These are phyloP conservation scores for Lepus americanus DNA, from an alignment of 2,113 vertebrate species.

Conservation along the genomic window DNA sequence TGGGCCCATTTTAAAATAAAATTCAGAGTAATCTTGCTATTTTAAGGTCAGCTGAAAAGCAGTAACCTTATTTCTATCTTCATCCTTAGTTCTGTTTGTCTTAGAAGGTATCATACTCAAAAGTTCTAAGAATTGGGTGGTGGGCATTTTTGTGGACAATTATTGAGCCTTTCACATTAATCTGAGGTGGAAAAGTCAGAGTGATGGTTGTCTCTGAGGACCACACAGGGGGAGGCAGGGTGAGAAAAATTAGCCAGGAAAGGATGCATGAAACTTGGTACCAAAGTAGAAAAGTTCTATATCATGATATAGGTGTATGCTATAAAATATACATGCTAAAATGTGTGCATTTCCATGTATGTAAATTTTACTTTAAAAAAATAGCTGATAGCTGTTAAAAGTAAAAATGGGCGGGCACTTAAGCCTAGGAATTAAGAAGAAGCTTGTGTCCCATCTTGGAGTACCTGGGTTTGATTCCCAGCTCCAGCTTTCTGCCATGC, in stretches of 20 bases:
- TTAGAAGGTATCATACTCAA: not conserved
- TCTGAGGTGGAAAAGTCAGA: not conserved
- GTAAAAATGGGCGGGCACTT: not conserved
- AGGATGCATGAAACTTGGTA: not conserved
- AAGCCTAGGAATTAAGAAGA: too few relatives aligned
- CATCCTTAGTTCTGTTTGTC: not conserved
- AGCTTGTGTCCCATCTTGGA: too few relatives aligned
- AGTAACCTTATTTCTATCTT: not conserved
- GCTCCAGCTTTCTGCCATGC: too few relatives aligned
- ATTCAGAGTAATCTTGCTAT: not conserved
- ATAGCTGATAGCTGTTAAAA: not conserved
- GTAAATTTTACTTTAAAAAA: constrained; percentile 24
- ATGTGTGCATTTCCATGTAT: not conserved
- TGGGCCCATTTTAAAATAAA: not conserved
- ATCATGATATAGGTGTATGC: not conserved
- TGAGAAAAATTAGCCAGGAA: not conserved
- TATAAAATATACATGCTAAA: not conserved
- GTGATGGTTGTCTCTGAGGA: not conserved
- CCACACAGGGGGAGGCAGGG: not conserved
- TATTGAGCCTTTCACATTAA: constrained; percentile 27
- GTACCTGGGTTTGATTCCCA: too few relatives aligned
- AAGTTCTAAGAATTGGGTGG: not conserved
- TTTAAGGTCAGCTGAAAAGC: constrained; percentile 25
- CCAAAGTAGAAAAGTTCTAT: constrained; percentile 11
- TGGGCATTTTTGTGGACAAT: not conserved